Evolutionary conservation across 2,888 invertebrate species (phyloP).

Genomic region (Euphydryas editha): DNA sequence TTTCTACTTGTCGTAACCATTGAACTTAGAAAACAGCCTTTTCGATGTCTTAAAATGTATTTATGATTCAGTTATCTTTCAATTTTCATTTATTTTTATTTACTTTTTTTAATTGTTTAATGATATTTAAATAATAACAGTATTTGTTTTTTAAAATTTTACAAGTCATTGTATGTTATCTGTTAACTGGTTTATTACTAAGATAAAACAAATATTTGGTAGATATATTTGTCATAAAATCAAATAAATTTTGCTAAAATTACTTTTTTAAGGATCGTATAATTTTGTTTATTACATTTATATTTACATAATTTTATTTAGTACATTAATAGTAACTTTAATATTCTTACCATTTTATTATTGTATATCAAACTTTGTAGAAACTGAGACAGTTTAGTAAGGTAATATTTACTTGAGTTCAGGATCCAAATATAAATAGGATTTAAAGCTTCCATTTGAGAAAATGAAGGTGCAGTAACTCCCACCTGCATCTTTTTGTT

Average conservation of each 20-base stretch:
- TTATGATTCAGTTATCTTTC: background rate
- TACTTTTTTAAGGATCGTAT: no score
- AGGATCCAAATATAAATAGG: slow-evolving; percentile 25
- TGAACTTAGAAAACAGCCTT: slow-evolving; percentile 36
- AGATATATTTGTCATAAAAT: no score
- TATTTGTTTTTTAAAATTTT: no score
- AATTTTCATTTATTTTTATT: background rate
- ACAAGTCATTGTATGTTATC: no score
- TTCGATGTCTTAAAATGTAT: background rate
- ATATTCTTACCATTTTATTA: background rate
- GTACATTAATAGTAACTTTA: no score
- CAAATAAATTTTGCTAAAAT: no score
- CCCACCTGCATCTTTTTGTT: slow-evolving; percentile 17
- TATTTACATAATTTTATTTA: no score
- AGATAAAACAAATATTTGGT: no score
- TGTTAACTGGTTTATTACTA: no score
- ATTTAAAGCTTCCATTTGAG: slow-evolving; percentile 23
- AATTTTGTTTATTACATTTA: no score
- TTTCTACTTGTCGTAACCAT: slow-evolving; percentile 73
- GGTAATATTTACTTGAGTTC: background rate
- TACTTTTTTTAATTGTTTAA: background rate
- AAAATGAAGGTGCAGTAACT: slow-evolving; percentile 30
- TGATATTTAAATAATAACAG: no score
- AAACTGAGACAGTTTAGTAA: background rate
- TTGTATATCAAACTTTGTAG: background rate